phyloP scores from a whole-genome alignment of 2,888 invertebrate genomes.

The Leucoptera coffeella region DNA sequence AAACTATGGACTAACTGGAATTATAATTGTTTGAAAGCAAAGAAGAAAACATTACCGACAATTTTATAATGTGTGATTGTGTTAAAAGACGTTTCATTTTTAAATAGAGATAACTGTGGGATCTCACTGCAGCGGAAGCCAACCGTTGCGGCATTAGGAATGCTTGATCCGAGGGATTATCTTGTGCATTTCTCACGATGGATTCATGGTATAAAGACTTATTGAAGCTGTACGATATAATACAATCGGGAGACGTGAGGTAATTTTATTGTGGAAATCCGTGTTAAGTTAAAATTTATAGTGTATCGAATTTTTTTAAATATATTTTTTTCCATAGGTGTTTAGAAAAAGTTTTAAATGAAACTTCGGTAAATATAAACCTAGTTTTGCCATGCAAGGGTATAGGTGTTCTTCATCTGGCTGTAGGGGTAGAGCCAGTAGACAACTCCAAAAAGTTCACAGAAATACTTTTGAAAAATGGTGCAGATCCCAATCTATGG shows the following conservation, averaged over 20 bases:
- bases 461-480: slow-evolving; percentile 60
- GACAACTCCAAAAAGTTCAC: slow-evolving; percentile 59
- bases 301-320: neutral
- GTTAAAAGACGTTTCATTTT: neutral
- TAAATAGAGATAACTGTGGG: neutral
- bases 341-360: slow-evolving; percentile 26
- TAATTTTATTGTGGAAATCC: too few species aligned
- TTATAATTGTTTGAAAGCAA: too few species aligned
- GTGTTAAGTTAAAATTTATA: too few species aligned
- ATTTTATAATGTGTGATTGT: slow-evolving; percentile 1
- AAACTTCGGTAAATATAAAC: slow-evolving; percentile 59
- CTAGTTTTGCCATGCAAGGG: slow-evolving; percentile 63
- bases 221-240: slow-evolving; percentile 56
- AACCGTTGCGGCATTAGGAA: slow-evolving; percentile 21
- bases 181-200: slow-evolving; percentile 18
- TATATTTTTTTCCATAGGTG: slow-evolving; percentile 15
- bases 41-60: neutral
- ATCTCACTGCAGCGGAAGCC: slow-evolving; percentile 23
- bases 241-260: slow-evolving; percentile 57
- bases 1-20: too few species aligned
- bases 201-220: slow-evolving; percentile 32
- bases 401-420: slow-evolving; percentile 70
- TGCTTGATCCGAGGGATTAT: slow-evolving; percentile 9
- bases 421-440: slow-evolving; percentile 63
- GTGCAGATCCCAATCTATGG: slow-evolving; percentile 69